Percentiles rank a stretch among this genome's conserved stretches.
These are phyloP conservation scores for Mastomys natalensis DNA, from an alignment of 2,113 vertebrate species.

Conservation along the genomic window DNA sequence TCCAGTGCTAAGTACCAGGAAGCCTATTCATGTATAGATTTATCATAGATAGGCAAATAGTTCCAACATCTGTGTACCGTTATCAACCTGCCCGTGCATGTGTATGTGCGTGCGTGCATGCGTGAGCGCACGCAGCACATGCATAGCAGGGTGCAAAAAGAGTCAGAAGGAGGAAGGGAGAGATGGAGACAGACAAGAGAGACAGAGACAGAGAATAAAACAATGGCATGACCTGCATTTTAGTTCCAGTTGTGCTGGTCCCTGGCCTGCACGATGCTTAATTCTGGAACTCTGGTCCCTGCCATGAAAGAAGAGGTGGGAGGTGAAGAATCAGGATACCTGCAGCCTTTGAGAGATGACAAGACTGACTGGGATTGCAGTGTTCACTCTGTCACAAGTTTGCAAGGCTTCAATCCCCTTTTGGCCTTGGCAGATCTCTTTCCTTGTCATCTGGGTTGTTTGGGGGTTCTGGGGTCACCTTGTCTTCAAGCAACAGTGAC, in stretches of 20 bases:
- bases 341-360: background rate
- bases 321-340: background rate
- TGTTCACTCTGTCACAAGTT: background rate
- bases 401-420: background rate
- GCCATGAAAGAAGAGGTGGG: background rate
- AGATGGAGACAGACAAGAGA: background rate
- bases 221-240: background rate
- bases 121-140: background rate
- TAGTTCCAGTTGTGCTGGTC: background rate
- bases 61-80: background rate
- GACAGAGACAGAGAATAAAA: background rate
- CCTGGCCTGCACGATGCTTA: background rate
- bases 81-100: background rate
- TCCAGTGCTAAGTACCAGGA: background rate
- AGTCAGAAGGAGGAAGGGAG: background rate
- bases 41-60: conserved; percentile 18
- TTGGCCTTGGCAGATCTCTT: background rate
- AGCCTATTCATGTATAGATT: background rate
- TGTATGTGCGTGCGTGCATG: background rate
- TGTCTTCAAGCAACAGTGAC: background rate
- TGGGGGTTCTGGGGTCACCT: background rate
- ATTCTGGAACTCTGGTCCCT: background rate
- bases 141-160: background rate
- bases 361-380: background rate
- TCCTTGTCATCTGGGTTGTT: accelerated